Percentiles rank a stretch among this genome's conserved stretches.
phyloP scores from a whole-genome alignment of 2,888 invertebrate species.

The Stictocephala bisonia region DNA sequence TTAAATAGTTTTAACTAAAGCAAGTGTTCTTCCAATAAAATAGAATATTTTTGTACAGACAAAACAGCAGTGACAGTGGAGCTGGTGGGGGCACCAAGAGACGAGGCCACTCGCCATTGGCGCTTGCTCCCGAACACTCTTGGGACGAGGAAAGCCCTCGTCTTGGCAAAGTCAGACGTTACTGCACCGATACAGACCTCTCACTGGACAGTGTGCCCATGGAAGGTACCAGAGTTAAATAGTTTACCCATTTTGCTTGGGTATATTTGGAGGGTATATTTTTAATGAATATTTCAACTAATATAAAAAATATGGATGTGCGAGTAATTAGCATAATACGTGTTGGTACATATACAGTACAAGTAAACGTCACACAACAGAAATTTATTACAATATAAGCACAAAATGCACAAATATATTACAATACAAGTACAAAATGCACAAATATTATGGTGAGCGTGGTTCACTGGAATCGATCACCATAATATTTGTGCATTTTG shows the following conservation, averaged over 20 bases:
- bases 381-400: no score
- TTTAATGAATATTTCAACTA: no score
- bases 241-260: neutral
- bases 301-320: no score
- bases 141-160: slow-evolving; percentile 63
- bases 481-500: no score
- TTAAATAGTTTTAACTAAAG: neutral
- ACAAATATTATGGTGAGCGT: no score
- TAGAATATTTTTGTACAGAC: no score
- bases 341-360: no score
- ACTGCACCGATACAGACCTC: slow-evolving; percentile 65
- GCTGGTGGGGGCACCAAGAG: slow-evolving; percentile 51
- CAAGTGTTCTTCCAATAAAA: neutral
- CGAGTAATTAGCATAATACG: no score
- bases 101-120: slow-evolving; percentile 52
- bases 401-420: no score
- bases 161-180: slow-evolving; percentile 71
- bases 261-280: neutral
- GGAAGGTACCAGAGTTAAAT: slow-evolving; percentile 37
- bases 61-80: slow-evolving; percentile 49
- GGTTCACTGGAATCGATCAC: no score
- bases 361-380: no score
- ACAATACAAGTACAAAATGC: no score
- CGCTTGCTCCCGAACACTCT: slow-evolving; percentile 30
- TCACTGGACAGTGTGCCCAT: slow-evolving; percentile 49